Base-by-base conservation (phyloP, 2,797 vertebrate species). In the Lithobates sylvaticus region DNA sequence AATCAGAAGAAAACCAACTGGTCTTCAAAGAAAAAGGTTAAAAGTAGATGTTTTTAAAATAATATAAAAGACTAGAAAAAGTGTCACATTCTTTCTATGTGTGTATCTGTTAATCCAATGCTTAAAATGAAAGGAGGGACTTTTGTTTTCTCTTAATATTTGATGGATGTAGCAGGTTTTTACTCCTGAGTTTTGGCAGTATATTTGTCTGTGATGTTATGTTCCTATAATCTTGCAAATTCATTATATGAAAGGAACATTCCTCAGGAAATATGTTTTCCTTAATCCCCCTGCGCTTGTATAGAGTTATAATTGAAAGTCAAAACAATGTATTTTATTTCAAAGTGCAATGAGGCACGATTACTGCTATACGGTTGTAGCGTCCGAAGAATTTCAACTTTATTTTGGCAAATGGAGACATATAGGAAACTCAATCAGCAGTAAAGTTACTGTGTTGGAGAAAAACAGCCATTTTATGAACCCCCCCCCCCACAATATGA, bases 151-250 rank as follows among this genome's bases (percentile, higher is more conserved):
- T 27, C 70, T 77, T 27, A 7, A 6, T 67, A 74, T 29, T 5
- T 78, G 70, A 87, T 87, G 58, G 61, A 75, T 87, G 18, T 84
- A 78, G 83, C 86, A 84, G 86, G 29, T 39, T 84, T 68, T 83
- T 29, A 44, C 42, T 36, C 76, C n/a, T 29, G 67, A 50, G 71
- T 5, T 69, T 75, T 32, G 47, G 72, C 61, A 18, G 18, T 16
- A 27, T 26, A 34, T 39, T 44, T 32, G 15, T 70, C 79, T 65
- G n/a, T 32, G 29, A n/a, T 27, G 32, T 39, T 76, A 26, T 77
- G 29, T 71, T 74, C 42, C 27, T 75, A 50, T 79, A 78, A 87
- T 69, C 36, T 76, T 87, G 81, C 78, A 87, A 84, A 87, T 69
- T 87, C 81, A 87, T 87, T 84, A 84, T 39, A 76, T 13, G 69